Evolutionary conservation across 1,140 invertebrate species (phyloP).

Genomic region (Belonocnema kinseyi): DNA sequence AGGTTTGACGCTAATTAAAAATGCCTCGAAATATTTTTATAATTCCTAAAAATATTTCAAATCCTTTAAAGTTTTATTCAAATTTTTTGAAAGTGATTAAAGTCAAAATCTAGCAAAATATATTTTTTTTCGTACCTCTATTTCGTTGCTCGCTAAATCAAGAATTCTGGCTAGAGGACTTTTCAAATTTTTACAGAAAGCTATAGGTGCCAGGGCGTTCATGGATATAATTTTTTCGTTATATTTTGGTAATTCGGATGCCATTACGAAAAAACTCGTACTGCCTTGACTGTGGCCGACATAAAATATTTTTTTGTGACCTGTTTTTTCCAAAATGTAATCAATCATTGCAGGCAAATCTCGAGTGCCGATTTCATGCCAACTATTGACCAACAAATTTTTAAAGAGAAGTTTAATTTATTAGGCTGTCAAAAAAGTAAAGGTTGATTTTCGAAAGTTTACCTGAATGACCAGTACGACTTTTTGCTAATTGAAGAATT

Average conservation of each 20-base stretch:
- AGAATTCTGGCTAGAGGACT: constrained; percentile 38
- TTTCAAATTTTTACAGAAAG: constrained; percentile 53
- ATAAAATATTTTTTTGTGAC: constrained; percentile 76
- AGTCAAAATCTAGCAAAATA: too few species aligned
- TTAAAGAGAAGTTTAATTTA: too few species aligned
- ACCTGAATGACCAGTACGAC: constrained; percentile 85
- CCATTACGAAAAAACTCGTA: constrained; percentile 73
- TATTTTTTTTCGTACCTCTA: constrained; percentile 32
- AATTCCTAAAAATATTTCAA: too few species aligned
- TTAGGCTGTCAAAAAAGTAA: neutral
- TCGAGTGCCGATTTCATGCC: constrained; percentile 70
- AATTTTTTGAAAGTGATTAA: too few species aligned
- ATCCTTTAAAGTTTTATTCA: too few species aligned
- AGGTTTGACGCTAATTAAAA: too few species aligned
- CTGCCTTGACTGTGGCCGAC: constrained; percentile 83
- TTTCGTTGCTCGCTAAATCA: neutral
- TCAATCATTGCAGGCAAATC: constrained; percentile 51
- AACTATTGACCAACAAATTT: constrained; percentile 52
- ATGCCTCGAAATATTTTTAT: too few species aligned
- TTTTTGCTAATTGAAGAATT: constrained; percentile 64
- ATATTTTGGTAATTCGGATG: constrained; percentile 75
- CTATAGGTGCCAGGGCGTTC: constrained; percentile 77
- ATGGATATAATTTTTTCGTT: constrained; percentile 74
- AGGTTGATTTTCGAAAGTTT: neutral
- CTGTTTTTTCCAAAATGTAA: constrained; percentile 73